Conservation (phyloP, 2,113 vertebrate genomes). For the Thymallus thymallus region DNA sequence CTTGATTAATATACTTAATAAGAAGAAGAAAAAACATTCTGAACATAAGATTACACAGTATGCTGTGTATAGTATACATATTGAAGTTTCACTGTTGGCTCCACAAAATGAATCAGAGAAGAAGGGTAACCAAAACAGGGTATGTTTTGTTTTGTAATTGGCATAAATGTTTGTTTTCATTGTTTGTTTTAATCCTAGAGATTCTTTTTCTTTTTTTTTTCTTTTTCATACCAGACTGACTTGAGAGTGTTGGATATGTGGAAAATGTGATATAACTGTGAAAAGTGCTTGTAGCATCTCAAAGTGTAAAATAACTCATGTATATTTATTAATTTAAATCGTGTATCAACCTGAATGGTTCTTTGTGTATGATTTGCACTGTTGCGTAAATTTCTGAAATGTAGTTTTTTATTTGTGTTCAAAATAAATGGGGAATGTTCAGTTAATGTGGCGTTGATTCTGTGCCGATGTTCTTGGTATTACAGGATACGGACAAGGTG, state of each 20-base stretch:
- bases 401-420: slow-evolving; percentile 63
- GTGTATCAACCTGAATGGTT: slow-evolving; percentile 77
- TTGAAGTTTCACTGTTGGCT: slow-evolving; percentile 16
- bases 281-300: slow-evolving; percentile 89
- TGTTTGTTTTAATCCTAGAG: slow-evolving; percentile 6
- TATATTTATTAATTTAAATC: slow-evolving; percentile 96
- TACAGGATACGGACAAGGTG: too few relatives aligned
- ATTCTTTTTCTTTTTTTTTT: slow-evolving; percentile 11
- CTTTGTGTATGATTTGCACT: slow-evolving; percentile 84
- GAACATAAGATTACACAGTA: too few relatives aligned
- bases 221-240: slow-evolving; percentile 32
- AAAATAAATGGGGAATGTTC: slow-evolving; percentile 77
- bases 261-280: slow-evolving; percentile 69
- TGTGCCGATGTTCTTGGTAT: neutral
- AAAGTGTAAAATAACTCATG: slow-evolving; percentile 78
- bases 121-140: slow-evolving; percentile 54
- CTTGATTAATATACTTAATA: neutral
- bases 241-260: slow-evolving; percentile 47
- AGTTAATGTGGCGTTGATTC: slow-evolving; percentile 33
- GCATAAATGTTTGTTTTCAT: slow-evolving; percentile 9
- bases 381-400: slow-evolving; percentile 56
- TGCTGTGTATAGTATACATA: slow-evolving; percentile 28
- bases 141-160: slow-evolving; percentile 43
- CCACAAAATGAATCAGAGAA: slow-evolving; percentile 32
- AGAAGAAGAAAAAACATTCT: neutral